Conservation (phyloP, 2,113 vertebrate species). For the Chaetorhynchus papuensis region DNA sequence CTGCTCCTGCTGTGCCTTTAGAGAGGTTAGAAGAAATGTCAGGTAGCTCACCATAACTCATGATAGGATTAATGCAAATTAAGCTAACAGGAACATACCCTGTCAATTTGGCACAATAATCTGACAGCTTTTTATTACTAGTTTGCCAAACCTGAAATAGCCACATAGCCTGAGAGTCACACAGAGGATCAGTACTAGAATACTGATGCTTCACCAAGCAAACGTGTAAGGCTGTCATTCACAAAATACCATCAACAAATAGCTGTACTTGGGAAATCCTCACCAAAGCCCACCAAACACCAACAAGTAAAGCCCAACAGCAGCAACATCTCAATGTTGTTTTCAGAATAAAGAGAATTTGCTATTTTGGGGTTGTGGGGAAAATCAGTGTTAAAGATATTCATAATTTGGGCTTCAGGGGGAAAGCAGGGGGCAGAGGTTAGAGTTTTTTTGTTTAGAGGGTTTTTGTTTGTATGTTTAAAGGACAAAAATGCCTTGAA, state of each 20-base stretch:
- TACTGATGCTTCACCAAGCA: background rate
- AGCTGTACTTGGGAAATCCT: background rate
- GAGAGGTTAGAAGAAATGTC: background rate
- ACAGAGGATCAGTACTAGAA: background rate
- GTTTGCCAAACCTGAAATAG: background rate
- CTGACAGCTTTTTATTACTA: background rate
- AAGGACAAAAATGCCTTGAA: background rate
- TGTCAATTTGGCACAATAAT: background rate
- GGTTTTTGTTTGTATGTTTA: background rate
- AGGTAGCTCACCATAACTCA: background rate
- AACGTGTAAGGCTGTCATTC: background rate
- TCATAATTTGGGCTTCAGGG: background rate
- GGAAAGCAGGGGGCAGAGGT: background rate
- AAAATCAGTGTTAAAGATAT: background rate
- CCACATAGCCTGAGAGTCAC: background rate
- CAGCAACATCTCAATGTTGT: background rate
- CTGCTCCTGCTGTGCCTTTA: background rate
- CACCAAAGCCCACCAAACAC: background rate
- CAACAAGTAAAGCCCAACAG: background rate
- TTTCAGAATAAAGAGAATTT: background rate
- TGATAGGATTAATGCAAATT: background rate
- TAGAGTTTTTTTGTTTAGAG: background rate
- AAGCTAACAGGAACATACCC: background rate
- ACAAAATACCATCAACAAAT: background rate
- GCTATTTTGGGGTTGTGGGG: background rate